phyloP scores from a whole-genome alignment of 2,888 invertebrate genomes.

The Notodonta ziczac region DNA sequence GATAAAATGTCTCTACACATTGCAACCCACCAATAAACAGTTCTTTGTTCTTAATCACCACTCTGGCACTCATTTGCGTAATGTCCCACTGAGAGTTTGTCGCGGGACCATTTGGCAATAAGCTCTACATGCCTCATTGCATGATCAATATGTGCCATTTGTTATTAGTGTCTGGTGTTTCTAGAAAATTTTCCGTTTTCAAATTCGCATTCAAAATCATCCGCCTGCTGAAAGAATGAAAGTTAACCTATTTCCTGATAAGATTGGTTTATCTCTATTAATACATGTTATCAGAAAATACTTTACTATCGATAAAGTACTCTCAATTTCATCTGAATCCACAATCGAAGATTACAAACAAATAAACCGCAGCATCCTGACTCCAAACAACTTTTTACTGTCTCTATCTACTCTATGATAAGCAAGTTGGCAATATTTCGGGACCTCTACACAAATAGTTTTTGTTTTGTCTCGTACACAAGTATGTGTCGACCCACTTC shows the following conservation, averaged over 20 bases:
- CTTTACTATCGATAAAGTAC: background rate
- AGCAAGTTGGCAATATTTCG: conserved; percentile 33
- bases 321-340: background rate
- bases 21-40: background rate
- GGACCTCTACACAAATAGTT: conserved; percentile 35
- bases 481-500: conserved; percentile 6
- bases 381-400: conserved; percentile 28
- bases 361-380: conserved; percentile 33
- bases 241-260: no score
- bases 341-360: conserved; percentile 31
- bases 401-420: conserved; percentile 23
- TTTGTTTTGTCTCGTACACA: conserved; percentile 6
- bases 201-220: no score
- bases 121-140: background rate
- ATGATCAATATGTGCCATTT: background rate
- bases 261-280: background rate
- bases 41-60: background rate
- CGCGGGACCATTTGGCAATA: background rate
- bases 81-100: background rate
- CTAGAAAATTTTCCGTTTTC: no score
- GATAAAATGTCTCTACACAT: background rate
- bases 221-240: no score
- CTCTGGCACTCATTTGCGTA: background rate
- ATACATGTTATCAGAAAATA: background rate
- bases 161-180: no score